Conservation (phyloP, 2,888 invertebrate species). For the Dromius quadrimaculatus region DNA sequence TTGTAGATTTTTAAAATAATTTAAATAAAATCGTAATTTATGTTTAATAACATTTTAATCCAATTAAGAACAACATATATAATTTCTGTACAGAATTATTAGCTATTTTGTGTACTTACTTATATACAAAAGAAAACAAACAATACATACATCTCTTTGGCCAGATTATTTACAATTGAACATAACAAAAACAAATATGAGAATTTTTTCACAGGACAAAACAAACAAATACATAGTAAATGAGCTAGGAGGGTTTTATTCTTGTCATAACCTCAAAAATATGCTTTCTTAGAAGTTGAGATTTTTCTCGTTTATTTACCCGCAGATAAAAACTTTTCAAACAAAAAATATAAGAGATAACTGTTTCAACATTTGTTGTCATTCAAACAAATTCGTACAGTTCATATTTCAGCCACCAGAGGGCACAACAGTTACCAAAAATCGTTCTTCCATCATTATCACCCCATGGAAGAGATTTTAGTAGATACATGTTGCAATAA, state of each 20-base stretch:
- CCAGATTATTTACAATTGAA: constrained; percentile 65
- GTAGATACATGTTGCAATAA: too few species aligned
- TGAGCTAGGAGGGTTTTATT: too few species aligned
- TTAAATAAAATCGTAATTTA: constrained; percentile 43
- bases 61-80: constrained; percentile 66
- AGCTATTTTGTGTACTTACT: constrained; percentile 59
- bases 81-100: constrained; percentile 66
- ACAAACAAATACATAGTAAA: constrained; percentile 54
- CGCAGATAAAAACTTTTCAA: too few species aligned
- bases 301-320: too few species aligned
- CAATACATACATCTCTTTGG: constrained; percentile 65
- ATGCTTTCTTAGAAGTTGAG: too few species aligned
- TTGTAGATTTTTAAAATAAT: constrained; percentile 44
- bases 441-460: too few species aligned
- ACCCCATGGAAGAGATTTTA: too few species aligned
- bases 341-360: too few species aligned
- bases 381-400: too few species aligned
- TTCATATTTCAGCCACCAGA: too few species aligned
- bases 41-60: constrained; percentile 52
- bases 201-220: constrained; percentile 49
- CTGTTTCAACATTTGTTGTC: too few species aligned
- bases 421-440: too few species aligned
- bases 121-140: constrained; percentile 61
- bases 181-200: constrained; percentile 59
- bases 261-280: constrained; percentile 56